phyloP scores from a whole-genome alignment of 1,140 invertebrate genomes.

The Zaprionus ornatus region DNA sequence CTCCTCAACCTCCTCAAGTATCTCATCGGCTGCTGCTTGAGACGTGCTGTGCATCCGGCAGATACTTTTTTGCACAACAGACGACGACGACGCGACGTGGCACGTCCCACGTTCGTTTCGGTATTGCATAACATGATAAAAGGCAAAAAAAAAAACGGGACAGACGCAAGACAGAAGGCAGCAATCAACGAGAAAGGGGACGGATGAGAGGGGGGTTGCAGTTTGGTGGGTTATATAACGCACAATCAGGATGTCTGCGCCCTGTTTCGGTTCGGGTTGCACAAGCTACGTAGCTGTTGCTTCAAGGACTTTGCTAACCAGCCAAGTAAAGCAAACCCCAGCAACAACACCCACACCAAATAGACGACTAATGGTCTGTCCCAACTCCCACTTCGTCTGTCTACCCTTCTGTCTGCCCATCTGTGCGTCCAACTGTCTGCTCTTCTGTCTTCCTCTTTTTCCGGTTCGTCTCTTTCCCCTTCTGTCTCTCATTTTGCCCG shows the following conservation, averaged over 20 bases:
- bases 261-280: neutral
- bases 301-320: slow-evolving; percentile 68
- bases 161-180: slow-evolving; percentile 8
- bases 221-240: slow-evolving; percentile 4
- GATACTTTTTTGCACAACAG: slow-evolving; percentile 46
- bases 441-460: neutral
- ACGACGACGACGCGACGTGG: slow-evolving; percentile 13
- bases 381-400: neutral
- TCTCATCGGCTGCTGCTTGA: neutral
- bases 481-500: neutral
- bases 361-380: neutral
- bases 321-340: slow-evolving; percentile 8
- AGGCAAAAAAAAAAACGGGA: slow-evolving; percentile 13
- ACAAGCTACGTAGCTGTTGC: slow-evolving; percentile 53
- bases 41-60: slow-evolving; percentile 47
- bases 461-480: neutral
- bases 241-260: neutral
- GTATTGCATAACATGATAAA: slow-evolving; percentile 46
- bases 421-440: neutral
- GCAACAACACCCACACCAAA: neutral
- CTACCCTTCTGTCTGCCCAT: neutral
- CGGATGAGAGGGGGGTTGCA: neutral
- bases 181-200: neutral
- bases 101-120: slow-evolving; percentile 41
- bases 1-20: slow-evolving; percentile 11